These are phyloP conservation scores for Neoniphon sammara DNA, from an alignment of 2,797 vertebrate genomes.

Conservation along the genomic window DNA sequence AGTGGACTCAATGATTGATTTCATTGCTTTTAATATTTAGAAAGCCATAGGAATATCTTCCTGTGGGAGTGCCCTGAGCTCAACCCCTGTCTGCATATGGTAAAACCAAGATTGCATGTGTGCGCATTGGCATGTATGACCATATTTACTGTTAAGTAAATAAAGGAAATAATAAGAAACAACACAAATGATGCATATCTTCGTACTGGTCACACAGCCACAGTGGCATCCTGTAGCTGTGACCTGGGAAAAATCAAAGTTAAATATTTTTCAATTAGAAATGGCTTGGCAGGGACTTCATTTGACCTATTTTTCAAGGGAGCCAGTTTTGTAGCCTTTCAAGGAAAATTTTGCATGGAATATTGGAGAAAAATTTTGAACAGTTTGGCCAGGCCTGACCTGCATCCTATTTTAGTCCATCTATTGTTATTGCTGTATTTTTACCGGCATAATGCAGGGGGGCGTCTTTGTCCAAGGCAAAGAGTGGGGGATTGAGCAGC, in stretches of 20 bases:
- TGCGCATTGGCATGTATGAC: not conserved
- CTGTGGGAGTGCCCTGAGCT: slow-evolving; percentile 24
- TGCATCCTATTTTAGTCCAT: not conserved
- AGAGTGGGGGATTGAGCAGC: slow-evolving; percentile 95
- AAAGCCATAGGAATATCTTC: slow-evolving; percentile 50
- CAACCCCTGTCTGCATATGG: slow-evolving; percentile 28
- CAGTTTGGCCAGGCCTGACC: not conserved
- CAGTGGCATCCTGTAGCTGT: slow-evolving; percentile 3
- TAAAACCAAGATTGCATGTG: not conserved
- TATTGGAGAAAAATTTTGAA: not conserved
- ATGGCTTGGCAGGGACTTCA: slow-evolving; percentile 20
- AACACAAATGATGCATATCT: slow-evolving; percentile 17
- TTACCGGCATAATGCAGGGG: slow-evolving; percentile 96
- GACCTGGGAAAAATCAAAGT: slow-evolving; percentile 25
- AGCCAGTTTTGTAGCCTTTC: slow-evolving; percentile 18
- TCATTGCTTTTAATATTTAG: slow-evolving; percentile 65
- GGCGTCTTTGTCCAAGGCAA: slow-evolving; percentile 98
- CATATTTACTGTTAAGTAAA: slow-evolving; percentile 43
- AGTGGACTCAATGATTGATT: slow-evolving; percentile 65
- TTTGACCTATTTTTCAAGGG: slow-evolving; percentile 59
- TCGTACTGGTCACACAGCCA: slow-evolving; percentile 13
- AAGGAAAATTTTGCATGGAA: slow-evolving; percentile 21
- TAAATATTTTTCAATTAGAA: slow-evolving; percentile 36
- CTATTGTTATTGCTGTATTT: slow-evolving; percentile 12
- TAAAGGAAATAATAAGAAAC: no score